phyloP scores from a whole-genome alignment of 2,797 vertebrate genomes.

The Hydrophis major region DNA sequence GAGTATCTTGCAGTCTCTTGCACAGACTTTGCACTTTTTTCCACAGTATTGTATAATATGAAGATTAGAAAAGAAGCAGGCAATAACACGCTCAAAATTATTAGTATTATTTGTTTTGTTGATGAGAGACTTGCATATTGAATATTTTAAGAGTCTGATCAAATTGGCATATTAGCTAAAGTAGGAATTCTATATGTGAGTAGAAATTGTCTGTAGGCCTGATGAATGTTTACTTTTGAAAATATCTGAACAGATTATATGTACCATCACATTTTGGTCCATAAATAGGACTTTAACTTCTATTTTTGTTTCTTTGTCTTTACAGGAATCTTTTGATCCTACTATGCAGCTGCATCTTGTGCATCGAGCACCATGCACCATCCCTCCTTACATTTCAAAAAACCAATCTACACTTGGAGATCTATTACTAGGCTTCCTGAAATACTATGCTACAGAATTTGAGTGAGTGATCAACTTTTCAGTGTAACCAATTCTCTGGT shows the following conservation, averaged over 20 bases:
- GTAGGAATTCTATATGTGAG: neutral
- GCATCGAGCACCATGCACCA: constrained; percentile 77
- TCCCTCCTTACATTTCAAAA: constrained; percentile 84
- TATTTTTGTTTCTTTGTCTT: constrained; percentile 45
- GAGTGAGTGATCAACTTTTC: constrained; percentile 77
- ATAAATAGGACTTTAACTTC: constrained; percentile 19
- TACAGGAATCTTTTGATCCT: constrained; percentile 86
- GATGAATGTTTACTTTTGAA: constrained; percentile 18
- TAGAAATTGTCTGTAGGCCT: neutral
- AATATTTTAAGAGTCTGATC: neutral
- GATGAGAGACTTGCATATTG: neutral
- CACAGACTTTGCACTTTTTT: neutral
- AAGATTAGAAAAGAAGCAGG: neutral
- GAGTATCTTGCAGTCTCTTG: neutral
- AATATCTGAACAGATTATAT: constrained; percentile 22
- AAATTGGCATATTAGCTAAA: neutral
- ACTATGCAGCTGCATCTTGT: constrained; percentile 84
- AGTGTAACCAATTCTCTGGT: neutral
- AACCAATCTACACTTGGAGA: constrained; percentile 88
- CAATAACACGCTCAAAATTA: neutral
- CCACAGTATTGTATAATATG: neutral
- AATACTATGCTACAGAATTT: constrained; percentile 90
- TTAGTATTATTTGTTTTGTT: neutral
- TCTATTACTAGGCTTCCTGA: constrained; percentile 90
- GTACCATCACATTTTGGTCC: neutral